These are phyloP conservation scores for Willisornis vidua DNA, from an alignment of 2,113 vertebrate genomes.

Conservation along the genomic window DNA sequence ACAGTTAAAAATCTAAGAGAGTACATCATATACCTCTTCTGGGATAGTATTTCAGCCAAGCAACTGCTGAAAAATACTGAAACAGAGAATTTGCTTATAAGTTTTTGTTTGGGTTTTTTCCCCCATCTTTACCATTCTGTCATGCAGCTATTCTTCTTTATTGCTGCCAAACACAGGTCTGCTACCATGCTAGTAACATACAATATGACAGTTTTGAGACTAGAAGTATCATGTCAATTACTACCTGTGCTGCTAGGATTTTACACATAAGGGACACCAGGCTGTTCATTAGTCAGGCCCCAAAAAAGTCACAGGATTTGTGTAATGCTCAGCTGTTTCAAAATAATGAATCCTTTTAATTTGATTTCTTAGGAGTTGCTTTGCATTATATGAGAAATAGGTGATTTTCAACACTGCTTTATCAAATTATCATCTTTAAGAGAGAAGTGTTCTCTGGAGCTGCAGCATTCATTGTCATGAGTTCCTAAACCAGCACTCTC, in stretches of 20 bases:
- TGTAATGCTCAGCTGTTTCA: background rate
- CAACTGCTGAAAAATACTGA: background rate
- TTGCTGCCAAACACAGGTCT: background rate
- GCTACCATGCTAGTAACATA: rapidly evolving
- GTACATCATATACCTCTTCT: background rate
- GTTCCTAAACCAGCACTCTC: background rate
- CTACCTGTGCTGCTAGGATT: background rate
- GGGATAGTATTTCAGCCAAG: background rate
- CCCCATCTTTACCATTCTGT: background rate
- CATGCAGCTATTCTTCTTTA: background rate
- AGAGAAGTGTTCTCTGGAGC: background rate
- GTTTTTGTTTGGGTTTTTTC: background rate
- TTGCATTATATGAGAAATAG: background rate
- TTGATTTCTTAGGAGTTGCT: background rate
- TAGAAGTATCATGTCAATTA: background rate
- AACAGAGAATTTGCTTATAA: background rate
- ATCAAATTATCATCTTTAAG: background rate
- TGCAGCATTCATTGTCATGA: rapidly evolving
- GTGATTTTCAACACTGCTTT: background rate
- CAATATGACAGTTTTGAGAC: background rate
- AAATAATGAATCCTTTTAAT: background rate
- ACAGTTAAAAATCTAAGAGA: background rate
- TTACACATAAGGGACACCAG: background rate
- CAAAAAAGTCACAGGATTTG: background rate
- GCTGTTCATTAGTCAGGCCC: background rate